These are phyloP conservation scores for Ormyrus nitidulus DNA, from an alignment of 2,888 invertebrate species.

Conservation along the genomic window DNA sequence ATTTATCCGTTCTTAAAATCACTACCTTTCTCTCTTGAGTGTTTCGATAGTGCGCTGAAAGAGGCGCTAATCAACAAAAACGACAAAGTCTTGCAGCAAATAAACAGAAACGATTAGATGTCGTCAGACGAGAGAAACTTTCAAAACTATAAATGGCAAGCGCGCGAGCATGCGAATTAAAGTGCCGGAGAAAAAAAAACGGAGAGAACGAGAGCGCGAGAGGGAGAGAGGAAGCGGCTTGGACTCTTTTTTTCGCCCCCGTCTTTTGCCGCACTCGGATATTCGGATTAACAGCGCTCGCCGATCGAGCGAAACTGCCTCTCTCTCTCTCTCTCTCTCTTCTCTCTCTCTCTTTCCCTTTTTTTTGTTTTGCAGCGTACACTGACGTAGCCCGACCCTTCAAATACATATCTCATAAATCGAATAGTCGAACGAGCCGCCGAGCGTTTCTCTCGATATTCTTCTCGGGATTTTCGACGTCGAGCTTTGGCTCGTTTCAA, in stretches of 20 bases:
- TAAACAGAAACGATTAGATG: slow-evolving; percentile 42
- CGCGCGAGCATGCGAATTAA: slow-evolving; percentile 43
- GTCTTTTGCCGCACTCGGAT: background rate
- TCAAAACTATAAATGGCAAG: slow-evolving; percentile 40
- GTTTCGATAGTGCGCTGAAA: slow-evolving; percentile 35
- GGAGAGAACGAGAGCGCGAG: background rate
- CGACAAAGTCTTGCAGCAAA: background rate
- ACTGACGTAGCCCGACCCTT: slow-evolving; percentile 37
- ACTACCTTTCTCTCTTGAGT: slow-evolving; percentile 29
- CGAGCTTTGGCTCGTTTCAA: no score
- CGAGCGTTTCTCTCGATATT: background rate
- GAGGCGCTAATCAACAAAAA: background rate
- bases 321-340: slow-evolving; percentile 1
- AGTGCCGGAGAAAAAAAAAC: slow-evolving; percentile 9
- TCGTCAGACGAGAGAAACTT: slow-evolving; percentile 28
- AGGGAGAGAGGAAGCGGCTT: background rate
- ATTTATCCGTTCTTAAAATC: background rate
- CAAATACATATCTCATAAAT: slow-evolving; percentile 37
- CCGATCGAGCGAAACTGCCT: background rate
- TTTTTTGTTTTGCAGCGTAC: slow-evolving; percentile 7
- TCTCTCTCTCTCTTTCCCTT: background rate
- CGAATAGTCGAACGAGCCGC: slow-evolving; percentile 24
- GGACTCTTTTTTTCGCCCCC: background rate
- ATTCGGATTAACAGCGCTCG: slow-evolving; percentile 7
- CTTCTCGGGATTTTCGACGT: no score